Conservation (phyloP, 2,113 vertebrate genomes). For the Hylia prasina region DNA sequence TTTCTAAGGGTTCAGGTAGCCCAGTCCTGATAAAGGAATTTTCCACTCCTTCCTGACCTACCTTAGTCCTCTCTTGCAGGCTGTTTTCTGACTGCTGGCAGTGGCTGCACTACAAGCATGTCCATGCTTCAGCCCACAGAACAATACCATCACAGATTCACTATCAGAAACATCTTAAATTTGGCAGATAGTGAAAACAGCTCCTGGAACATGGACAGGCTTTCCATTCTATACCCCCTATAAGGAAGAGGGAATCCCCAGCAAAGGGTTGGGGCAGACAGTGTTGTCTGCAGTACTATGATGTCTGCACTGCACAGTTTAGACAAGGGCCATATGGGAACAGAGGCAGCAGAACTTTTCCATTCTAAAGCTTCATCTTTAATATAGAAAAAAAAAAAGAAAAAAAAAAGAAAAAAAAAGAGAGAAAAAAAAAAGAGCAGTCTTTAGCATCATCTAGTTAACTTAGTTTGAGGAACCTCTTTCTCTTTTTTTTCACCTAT, state of each 20-base stretch:
- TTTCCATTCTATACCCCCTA: not conserved
- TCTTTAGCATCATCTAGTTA: not conserved
- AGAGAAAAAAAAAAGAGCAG: not conserved
- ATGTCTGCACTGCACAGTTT: not conserved
- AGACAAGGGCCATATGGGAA: not conserved
- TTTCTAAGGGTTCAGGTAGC: not conserved
- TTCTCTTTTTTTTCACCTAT: too few relatives aligned
- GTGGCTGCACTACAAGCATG: not conserved
- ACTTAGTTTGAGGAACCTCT: too few relatives aligned
- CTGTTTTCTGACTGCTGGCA: not conserved
- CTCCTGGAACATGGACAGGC: not conserved
- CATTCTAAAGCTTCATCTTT: not conserved
- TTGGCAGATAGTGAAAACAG: not conserved
- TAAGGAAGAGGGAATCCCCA: not conserved
- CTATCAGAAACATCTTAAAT: not conserved
- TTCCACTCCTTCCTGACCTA: not conserved
- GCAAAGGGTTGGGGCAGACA: not conserved
- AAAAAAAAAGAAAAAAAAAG: accelerated
- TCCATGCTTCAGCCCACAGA: not conserved
- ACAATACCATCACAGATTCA: not conserved
- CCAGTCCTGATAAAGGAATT: not conserved
- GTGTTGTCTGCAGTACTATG: not conserved
- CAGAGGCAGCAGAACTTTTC: not conserved
- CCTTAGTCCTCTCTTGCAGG: not conserved
- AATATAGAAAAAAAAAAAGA: not conserved